Base-by-base conservation (phyloP, 2,113 vertebrate species). In the Lepisosteus osseus region DNA sequence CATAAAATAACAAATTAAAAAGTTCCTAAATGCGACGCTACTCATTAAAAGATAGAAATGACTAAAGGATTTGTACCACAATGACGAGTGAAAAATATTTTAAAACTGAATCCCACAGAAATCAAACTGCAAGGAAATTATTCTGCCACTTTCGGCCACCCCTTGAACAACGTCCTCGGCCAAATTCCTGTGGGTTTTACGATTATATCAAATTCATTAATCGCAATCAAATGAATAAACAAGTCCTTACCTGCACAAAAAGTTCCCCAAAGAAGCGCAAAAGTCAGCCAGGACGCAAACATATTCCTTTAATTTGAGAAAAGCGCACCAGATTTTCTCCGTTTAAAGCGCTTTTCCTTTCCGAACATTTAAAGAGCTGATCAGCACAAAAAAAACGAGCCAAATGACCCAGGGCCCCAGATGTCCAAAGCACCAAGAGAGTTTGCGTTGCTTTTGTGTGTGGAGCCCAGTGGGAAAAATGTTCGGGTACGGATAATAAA, bases 201-300 rank as follows among this genome's bases (percentile, higher is more conserved):
- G 29, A 29, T 29, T 29, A 29, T 29, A 29, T 29, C 29, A 29
- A 29, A 29, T 29, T 29, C 29, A 29, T 29, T 29, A 29, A 29
- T 29, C 72, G 42, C 51, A n/a, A 29, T 78, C 61, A 77, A 13
- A 17, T 42, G 55, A 45, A 55, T 54, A 68, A 7, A 8, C 47
- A 55, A 71, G 57, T 54, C 65, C 87, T 90, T 86, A 95, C 94
- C 93, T 92, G 94, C 88, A 85, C 91, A 90, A 77, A 95, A 85
- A 92, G 90, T 91, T 84, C 90, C 93, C 85, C 91, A 91, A 83
- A 95, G 85, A 79, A 94, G 88, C 74, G 90, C 87, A 77, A 90
- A 89, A 84, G 86, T 91, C 79, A 93, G 73, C 87, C 92, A 84
- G 80, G 85, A 81, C 72, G 85, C 82, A 80, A 82, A 82, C 94